Conservation (phyloP, 2,797 vertebrate genomes). For the Crypturellus tataupa region DNA sequence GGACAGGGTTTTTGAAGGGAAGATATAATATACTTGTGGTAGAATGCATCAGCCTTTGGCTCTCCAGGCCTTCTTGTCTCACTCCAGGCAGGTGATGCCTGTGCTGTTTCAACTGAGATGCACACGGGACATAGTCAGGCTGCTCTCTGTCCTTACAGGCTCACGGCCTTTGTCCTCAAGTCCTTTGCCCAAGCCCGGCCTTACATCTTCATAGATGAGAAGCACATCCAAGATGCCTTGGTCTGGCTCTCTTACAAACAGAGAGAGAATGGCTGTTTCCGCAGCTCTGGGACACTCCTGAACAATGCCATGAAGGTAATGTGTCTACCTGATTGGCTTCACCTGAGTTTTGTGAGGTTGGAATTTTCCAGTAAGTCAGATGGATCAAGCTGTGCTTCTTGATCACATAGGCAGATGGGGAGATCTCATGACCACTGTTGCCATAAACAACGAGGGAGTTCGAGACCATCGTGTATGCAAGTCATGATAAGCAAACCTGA, state of each 20-base stretch:
- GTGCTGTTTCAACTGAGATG: background rate
- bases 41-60: background rate
- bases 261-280: slow-evolving; percentile 84
- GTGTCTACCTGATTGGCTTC: background rate
- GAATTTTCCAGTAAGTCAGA: background rate
- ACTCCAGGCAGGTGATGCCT: background rate
- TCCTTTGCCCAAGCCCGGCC: slow-evolving; percentile 83
- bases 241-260: slow-evolving; percentile 82
- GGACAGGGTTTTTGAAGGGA: background rate
- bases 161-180: slow-evolving; percentile 92
- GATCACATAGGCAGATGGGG: background rate
- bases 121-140: background rate
- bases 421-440: background rate
- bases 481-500: background rate
- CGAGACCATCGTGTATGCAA: accelerated
- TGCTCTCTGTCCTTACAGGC: slow-evolving; percentile 77
- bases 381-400: background rate
- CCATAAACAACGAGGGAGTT: background rate
- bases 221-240: slow-evolving; percentile 78
- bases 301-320: slow-evolving; percentile 88
- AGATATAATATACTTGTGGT: background rate
- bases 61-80: background rate
- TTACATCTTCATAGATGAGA: slow-evolving; percentile 84
- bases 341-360: background rate
- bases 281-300: slow-evolving; percentile 84